Percentiles rank a stretch among this genome's conserved stretches.
Conservation (phyloP, 2,113 vertebrate genomes). For the Cyanocitta stelleri region DNA sequence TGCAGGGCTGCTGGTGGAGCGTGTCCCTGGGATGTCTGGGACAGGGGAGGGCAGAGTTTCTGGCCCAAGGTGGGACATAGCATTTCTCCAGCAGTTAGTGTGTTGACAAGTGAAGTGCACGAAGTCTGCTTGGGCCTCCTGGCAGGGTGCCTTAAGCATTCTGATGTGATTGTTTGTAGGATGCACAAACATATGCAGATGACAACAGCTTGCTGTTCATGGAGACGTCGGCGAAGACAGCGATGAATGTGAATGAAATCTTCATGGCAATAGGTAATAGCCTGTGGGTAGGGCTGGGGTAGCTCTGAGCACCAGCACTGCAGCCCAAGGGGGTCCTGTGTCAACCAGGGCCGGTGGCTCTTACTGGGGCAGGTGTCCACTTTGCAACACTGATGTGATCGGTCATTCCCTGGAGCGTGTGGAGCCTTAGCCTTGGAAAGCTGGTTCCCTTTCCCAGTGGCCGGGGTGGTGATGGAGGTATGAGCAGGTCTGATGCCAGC, state of each 20-base stretch:
- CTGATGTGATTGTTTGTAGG: conserved; percentile 67
- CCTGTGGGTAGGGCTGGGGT: neutral
- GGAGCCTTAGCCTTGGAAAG: neutral
- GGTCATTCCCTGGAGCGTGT: neutral
- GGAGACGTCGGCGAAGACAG: conserved; percentile 98
- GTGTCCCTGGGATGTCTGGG: neutral
- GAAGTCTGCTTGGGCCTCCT: neutral
- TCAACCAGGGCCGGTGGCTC: neutral
- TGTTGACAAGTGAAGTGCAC: neutral
- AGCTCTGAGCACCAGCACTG: neutral
- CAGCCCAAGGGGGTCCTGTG: neutral
- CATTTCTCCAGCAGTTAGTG: rapidly evolving
- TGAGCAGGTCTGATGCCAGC: neutral
- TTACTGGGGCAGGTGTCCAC: neutral
- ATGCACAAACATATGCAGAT: conserved; percentile 95
- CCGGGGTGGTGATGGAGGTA: neutral
- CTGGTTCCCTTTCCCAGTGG: neutral
- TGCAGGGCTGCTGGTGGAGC: neutral
- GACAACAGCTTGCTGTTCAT: conserved; percentile 99
- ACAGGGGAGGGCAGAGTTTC: neutral
- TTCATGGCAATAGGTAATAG: conserved; percentile 94
- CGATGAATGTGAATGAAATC: conserved; percentile 98
- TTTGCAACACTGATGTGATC: neutral
- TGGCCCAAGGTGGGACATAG: neutral
- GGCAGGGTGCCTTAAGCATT: neutral